A percentile compares a stretch with the other conserved stretches of the same genome.
Conservation (phyloP, 2,797 vertebrate genomes). For the Nothura maculosa region DNA sequence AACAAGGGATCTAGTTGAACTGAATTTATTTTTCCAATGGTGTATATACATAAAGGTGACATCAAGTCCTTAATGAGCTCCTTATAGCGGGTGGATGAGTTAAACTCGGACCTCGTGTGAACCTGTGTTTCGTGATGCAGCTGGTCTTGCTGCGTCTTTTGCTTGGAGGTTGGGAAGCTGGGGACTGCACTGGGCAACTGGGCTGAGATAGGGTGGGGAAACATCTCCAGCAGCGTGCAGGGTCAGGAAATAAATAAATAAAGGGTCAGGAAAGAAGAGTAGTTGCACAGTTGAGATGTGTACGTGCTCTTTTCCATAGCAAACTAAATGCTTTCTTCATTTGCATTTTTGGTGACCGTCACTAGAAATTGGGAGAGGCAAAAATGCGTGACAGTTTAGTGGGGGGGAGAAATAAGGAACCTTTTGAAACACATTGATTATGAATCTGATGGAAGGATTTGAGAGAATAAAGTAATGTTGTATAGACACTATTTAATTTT, state of each 20-base stretch:
- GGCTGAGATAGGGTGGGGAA: not conserved
- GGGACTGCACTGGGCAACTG: not conserved
- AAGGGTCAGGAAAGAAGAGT: not conserved
- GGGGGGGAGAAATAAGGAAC: not conserved
- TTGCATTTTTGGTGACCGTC: not conserved
- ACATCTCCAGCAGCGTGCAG: no score
- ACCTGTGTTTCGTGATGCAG: not conserved
- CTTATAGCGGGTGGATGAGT: not conserved
- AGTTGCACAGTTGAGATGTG: not conserved
- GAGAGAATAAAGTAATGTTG: not conserved
- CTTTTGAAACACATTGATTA: rapidly evolving
- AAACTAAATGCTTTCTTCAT: not conserved
- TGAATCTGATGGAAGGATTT: not conserved
- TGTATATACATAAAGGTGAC: not conserved
- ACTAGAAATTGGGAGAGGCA: not conserved
- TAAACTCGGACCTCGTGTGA: not conserved
- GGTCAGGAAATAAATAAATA: not conserved
- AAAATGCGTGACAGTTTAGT: not conserved
- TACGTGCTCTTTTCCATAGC: not conserved
- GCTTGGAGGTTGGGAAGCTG: not conserved
- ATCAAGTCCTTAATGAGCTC: not conserved
- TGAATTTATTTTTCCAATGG: not conserved
- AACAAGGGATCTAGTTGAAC: not conserved
- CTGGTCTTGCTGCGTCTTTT: not conserved
- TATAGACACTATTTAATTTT: not conserved